Conservation (phyloP, 1,140 invertebrate genomes). For the Sinonovacula constricta region DNA sequence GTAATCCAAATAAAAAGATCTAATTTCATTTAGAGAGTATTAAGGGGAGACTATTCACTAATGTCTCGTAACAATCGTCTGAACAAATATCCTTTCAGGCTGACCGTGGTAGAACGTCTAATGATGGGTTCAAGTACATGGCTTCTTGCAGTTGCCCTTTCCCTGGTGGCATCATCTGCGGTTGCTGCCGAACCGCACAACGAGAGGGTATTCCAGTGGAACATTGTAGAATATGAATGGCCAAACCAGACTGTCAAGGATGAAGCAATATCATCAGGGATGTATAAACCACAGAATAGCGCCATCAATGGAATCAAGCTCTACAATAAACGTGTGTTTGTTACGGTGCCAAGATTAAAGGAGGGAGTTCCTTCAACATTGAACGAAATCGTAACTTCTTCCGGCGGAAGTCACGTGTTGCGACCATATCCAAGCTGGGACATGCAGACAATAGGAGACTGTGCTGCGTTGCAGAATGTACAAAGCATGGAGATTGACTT, state of each 20-base stretch:
- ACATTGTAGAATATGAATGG: slow-evolving; percentile 62
- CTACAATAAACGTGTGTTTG: slow-evolving; percentile 59
- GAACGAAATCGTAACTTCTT: slow-evolving; percentile 30
- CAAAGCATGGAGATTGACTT: slow-evolving; percentile 68
- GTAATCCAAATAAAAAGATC: no score
- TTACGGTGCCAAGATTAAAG: slow-evolving; percentile 62
- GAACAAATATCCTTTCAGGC: no score
- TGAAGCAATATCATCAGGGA: slow-evolving; percentile 35
- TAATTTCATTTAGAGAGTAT: no score
- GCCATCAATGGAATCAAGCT: slow-evolving; percentile 65
- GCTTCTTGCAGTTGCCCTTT: no score
- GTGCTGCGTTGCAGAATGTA: slow-evolving; percentile 63
- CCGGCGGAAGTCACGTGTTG: slow-evolving; percentile 29
- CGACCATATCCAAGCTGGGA: slow-evolving; percentile 64
- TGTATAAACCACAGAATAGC: slow-evolving; percentile 62
- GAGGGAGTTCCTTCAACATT: slow-evolving; percentile 58
- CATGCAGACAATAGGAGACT: slow-evolving; percentile 59
- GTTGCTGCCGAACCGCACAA: no score
- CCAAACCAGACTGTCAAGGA: slow-evolving; percentile 54
- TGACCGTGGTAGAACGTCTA: no score
- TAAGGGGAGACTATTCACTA: no score
- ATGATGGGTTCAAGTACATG: no score
- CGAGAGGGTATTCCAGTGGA: slow-evolving; percentile 60
- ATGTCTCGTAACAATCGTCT: no score
- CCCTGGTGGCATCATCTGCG: no score